Percentiles rank a stretch among this genome's conserved stretches.
Evolutionary conservation across 35 echinoderm and acorn worm species (phyloP).

Genomic region (Lytechinus variegatus): DNA sequence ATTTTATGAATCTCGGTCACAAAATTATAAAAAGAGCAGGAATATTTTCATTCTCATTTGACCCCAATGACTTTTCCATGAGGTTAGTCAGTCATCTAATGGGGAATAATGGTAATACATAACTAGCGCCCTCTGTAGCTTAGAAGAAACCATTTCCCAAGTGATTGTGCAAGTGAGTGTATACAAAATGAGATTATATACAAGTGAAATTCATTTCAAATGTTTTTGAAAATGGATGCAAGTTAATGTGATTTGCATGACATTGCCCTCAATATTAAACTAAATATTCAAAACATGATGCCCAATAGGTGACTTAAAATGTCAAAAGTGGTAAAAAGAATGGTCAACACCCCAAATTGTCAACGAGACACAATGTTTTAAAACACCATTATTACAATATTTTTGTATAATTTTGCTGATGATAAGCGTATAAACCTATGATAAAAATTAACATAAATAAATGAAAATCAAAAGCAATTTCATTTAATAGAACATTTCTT

Average conservation of each 20-base stretch:
- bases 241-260: not conserved
- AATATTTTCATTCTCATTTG: not conserved
- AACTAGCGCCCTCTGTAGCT: not conserved
- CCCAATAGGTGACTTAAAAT: no score
- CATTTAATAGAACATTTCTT: not conserved
- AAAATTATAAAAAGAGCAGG: not conserved
- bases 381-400: no score
- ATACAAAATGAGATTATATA: not conserved
- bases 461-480: not conserved
- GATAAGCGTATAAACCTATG: not conserved
- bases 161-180: not conserved
- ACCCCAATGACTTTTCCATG: not conserved
- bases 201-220: no score
- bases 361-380: no score
- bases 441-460: not conserved
- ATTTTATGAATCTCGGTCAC: not conserved
- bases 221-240: no score
- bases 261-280: not conserved
- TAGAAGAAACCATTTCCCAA: not conserved
- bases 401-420: not conserved
- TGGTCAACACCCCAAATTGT: no score
- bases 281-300: not conserved
- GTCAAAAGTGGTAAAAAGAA: no score
- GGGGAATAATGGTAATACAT: not conserved
- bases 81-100: not conserved